phyloP scores from a whole-genome alignment of 2,113 vertebrate species.

The Aptenodytes forsteri region DNA sequence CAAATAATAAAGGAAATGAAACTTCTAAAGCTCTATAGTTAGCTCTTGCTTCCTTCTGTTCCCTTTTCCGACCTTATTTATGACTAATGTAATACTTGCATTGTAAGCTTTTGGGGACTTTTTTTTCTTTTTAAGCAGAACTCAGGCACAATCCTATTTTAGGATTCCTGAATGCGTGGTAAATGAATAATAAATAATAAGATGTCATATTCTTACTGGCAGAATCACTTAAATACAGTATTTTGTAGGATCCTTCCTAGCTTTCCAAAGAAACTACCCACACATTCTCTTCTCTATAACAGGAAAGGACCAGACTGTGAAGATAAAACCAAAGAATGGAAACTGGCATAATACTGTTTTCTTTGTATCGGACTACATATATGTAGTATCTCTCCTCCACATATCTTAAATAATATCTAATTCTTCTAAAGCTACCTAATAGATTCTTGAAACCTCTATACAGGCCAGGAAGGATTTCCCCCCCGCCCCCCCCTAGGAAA shows the following conservation, averaged over 20 bases:
- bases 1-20: not conserved
- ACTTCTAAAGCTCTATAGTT: not conserved
- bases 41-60: not conserved
- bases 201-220: not conserved
- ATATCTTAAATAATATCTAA: not conserved
- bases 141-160: not conserved
- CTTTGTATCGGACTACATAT: not conserved
- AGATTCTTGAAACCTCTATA: not conserved
- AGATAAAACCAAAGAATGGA: not conserved
- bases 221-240: not conserved
- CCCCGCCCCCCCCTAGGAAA: not conserved
- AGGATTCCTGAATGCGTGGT: not conserved
- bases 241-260: not conserved
- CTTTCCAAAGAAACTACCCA: not conserved
- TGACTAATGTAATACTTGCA: not conserved
- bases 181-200: not conserved
- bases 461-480: not conserved
- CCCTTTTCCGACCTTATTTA: not conserved
- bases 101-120: not conserved
- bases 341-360: not conserved
- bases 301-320: not conserved
- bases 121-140: not conserved
- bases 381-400: not conserved
- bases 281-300: not conserved
- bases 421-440: not conserved